A percentile compares a stretch with the other conserved stretches of the same genome.
Conservation (phyloP, 1,140 invertebrate species). For the Zaprionus tsacasi region DNA sequence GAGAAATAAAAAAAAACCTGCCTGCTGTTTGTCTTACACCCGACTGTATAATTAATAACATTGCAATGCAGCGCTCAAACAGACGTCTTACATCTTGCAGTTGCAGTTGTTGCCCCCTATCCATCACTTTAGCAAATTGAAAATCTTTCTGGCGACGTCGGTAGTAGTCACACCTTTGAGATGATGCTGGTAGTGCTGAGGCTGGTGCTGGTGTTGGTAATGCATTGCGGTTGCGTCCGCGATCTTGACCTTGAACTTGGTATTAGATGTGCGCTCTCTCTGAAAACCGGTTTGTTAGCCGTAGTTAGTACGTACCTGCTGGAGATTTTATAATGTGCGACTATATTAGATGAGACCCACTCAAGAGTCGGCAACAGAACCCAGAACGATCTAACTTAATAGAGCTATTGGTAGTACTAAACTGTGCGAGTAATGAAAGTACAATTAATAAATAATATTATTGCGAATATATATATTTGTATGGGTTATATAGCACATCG, state of each 20-base stretch:
- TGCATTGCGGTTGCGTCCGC: slow-evolving; percentile 45
- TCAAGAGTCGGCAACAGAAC: slow-evolving; percentile 40
- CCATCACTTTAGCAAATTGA: slow-evolving; percentile 17
- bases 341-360: slow-evolving; percentile 53
- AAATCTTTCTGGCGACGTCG: slow-evolving; percentile 29
- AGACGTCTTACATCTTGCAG: not conserved
- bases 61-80: slow-evolving; percentile 24
- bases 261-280: slow-evolving; percentile 74
- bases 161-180: slow-evolving; percentile 66
- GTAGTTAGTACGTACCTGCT: slow-evolving; percentile 16
- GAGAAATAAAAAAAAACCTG: slow-evolving; percentile 23
- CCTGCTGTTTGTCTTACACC: slow-evolving; percentile 51
- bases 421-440: not conserved
- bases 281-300: slow-evolving; percentile 55
- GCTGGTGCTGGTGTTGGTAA: slow-evolving; percentile 5
- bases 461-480: not conserved
- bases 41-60: slow-evolving; percentile 63
- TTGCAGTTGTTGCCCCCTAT: too few species aligned
- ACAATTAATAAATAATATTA: not conserved
- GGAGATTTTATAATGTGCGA: slow-evolving; percentile 52
- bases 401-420: slow-evolving; percentile 1
- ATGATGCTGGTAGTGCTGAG: slow-evolving; percentile 40
- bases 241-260: slow-evolving; percentile 75
- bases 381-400: slow-evolving; percentile 11
- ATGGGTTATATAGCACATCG: not conserved